Conservation (phyloP, 2,113 vertebrate genomes). For the Leiothrix lutea region DNA sequence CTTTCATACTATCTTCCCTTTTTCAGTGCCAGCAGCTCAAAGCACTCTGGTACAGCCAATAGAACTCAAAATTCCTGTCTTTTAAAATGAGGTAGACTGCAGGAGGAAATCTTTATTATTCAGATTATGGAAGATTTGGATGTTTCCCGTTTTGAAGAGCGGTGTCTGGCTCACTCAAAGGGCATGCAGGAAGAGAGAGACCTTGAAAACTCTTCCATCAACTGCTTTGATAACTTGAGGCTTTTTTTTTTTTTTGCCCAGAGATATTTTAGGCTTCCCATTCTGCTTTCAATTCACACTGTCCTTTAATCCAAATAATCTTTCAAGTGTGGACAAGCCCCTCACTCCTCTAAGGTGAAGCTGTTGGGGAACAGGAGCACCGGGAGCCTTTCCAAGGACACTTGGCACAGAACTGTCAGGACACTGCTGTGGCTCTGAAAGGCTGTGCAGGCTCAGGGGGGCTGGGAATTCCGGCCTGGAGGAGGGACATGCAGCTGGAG, state of each 20-base stretch:
- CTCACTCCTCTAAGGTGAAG: not conserved
- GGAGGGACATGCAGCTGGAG: not conserved
- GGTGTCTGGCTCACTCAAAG: not conserved
- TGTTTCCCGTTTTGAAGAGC: not conserved
- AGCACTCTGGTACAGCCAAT: not conserved
- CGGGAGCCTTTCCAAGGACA: not conserved
- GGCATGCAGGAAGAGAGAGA: not conserved
- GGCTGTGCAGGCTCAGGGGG: accelerated
- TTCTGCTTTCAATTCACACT: not conserved
- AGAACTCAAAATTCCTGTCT: not conserved
- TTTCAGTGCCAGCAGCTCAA: not conserved
- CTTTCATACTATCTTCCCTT: not conserved
- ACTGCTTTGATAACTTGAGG: not conserved
- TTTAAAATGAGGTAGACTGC: not conserved
- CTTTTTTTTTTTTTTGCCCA: not conserved
- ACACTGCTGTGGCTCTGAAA: not conserved
- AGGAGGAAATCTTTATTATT: not conserved
- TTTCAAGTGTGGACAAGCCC: not conserved
- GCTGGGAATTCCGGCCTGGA: not conserved
- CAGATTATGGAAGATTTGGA: not conserved
- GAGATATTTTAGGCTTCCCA: not conserved
- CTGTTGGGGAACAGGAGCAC: not conserved
- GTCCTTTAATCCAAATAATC: not conserved
- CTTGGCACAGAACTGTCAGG: not conserved
- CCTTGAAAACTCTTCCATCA: not conserved